Evolutionary conservation across 2,888 invertebrate species (phyloP), one percentile per base, ranked within the genome.

Genomic region (Gasteruption jaculator): DNA sequence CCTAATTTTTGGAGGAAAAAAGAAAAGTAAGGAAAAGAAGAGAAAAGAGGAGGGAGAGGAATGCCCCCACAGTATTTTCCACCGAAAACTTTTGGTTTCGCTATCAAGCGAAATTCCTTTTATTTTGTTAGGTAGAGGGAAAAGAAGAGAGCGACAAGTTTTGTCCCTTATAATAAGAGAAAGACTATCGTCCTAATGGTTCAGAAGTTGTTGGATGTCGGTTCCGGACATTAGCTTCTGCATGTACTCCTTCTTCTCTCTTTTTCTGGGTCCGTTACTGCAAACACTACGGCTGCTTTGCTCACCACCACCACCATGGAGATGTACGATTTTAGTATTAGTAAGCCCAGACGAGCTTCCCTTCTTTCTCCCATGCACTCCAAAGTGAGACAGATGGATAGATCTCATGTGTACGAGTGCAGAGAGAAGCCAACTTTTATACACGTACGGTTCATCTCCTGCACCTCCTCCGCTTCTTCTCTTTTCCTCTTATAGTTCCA

Each of bases 181-280:
- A 29, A n/a, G n/a, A n/a, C 35, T 39, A 46, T 53, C 43, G 46
- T 63, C 59, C n/a, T 68, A 66, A 66, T 66, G 65, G 61, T 64
- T 64, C 56, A 53, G 56, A n/a, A n/a, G n/a, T n/a, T n/a, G n/a
- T n/a, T n/a, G n/a, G 58, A 12, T 63, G 60, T 61, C 67, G 63
- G n/a, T 68, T 68, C 58, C 64, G 64, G 61, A 67, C 68, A 70
- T 68, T 69, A 68, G 66, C 65, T 67, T 61, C 62, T 60, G 62
- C 63, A 57, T 54, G 59, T 50, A 55, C 38, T 35, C 33, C 36
- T 35, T 36, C 10, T 42, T 42, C 46, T 24, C 25, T 41, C 37
- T 30, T 36, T 37, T 3, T 38, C 42, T n/a, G n/a, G n/a, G n/a
- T n/a, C n/a, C n/a, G n/a, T n/a, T n/a, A n/a, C n/a, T n/a, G n/a